Evolutionary conservation across 2,888 invertebrate species (phyloP), one percentile per base, ranked within the genome.

Genomic region (Hemistola chrysoprasaria): DNA sequence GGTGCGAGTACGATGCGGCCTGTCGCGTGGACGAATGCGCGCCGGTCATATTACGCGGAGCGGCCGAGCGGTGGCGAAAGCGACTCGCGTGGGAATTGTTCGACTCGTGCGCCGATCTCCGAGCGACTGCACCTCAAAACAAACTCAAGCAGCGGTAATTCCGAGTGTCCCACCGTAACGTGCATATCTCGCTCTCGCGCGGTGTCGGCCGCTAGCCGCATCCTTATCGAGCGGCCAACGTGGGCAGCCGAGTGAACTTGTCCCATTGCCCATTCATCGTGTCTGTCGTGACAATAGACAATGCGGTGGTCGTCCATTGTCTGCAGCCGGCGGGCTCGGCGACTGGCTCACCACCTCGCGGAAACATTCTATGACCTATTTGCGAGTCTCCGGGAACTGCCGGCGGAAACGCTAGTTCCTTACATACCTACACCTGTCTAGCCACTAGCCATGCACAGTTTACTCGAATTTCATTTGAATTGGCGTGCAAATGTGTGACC

Each of bases 191-290:
- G 59, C 55, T 59, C 60, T 29, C 62, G 41, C 62, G 34, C 62
- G 58, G 46, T 49, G 40, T 53, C 46, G 44, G 27, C 45, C 38
- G 47, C 42, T 47, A 46, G 55, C 44, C 60, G 51, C 59, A 53
- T 74, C 75, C 65, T 61, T 50, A 47, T 69, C 69, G 48, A 34
- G 31, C 28, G 42, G 39, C 25, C 63, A 65, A 69, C 68, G 71
- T 72, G 70, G 71, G 68, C 71, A 70, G 71, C 63, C 66, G 67
- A 70, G 67, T 81, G 77, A 78, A 79, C 79, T 77, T 78, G 78
- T 65, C 74, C 78, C 83, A 87, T 85, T 85, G 65, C 74, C 77
- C 86, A 87, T 86, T 86, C 83, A 86, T 79, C 66, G 79, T 56
- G 60, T 65, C 66, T 50, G 49, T 60, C 63, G 59, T 65, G 74